A percentile compares a stretch with the other conserved stretches of the same genome.
Conservation (phyloP, 2,113 vertebrate species). For the Grantiella picta region DNA sequence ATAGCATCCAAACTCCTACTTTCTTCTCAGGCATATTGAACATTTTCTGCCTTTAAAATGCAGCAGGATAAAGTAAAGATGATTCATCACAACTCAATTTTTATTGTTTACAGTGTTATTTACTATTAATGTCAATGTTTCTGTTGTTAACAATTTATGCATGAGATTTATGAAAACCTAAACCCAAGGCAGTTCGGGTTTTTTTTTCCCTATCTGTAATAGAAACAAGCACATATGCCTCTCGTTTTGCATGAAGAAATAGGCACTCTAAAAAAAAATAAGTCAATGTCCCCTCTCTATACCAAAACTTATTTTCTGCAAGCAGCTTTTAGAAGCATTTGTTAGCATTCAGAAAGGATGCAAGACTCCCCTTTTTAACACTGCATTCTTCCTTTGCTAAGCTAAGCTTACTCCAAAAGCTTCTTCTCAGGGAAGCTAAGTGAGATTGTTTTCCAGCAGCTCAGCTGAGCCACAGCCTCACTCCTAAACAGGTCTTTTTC, state of each 20-base stretch:
- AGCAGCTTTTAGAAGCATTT: not conserved
- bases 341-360: not conserved
- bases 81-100: not conserved
- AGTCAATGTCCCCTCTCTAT: not conserved
- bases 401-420: not conserved
- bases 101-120: not conserved
- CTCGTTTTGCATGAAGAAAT: not conserved
- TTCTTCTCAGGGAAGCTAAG: not conserved
- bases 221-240: not conserved
- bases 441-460: not conserved
- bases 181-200: not conserved
- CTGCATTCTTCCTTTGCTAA: not conserved
- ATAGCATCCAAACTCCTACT: not conserved
- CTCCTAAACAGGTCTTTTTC: not conserved
- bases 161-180: not conserved
- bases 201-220: not conserved
- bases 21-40: not conserved
- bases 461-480: not conserved
- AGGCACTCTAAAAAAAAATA: not conserved
- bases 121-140: not conserved
- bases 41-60: not conserved
- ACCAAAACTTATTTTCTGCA: not conserved
- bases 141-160: not conserved
- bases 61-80: not conserved
- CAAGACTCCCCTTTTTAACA: not conserved